Percentiles rank a stretch among this genome's conserved stretches.
Evolutionary conservation across 2,888 invertebrate genomes (phyloP).

Genomic region (Stenoptilia bipunctidactyla): DNA sequence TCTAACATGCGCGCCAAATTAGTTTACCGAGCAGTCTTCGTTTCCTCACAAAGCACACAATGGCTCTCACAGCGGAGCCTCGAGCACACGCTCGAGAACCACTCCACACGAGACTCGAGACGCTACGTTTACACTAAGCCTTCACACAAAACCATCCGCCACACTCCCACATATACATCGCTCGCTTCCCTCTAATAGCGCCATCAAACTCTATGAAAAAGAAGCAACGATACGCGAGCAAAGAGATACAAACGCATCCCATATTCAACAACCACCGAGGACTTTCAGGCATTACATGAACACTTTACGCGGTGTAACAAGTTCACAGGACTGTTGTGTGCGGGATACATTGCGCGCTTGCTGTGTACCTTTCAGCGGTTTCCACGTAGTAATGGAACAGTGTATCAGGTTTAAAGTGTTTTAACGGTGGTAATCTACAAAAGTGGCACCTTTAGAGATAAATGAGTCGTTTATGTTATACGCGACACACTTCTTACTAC

Average conservation of each 20-base stretch:
- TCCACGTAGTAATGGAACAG: conserved; percentile 23
- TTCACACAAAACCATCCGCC: background rate
- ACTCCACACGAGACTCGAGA: background rate
- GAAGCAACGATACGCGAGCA: conserved; percentile 16
- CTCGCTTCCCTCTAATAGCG: background rate
- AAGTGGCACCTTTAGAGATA: conserved; percentile 15
- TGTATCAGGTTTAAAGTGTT: conserved; percentile 21
- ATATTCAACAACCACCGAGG: conserved; percentile 12
- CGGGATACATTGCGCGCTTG: conserved; percentile 35
- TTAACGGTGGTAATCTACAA: background rate
- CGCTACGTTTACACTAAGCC: background rate
- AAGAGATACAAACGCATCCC: conserved; percentile 16
- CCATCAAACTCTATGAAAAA: conserved; percentile 1
- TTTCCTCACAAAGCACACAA: background rate
- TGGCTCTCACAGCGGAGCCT: background rate
- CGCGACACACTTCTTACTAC: conserved; percentile 3
- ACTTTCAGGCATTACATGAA: conserved; percentile 23
- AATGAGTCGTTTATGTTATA: conserved; percentile 24
- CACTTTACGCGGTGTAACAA: conserved; percentile 10
- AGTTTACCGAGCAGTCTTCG: background rate
- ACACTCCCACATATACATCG: background rate
- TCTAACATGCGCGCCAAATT: background rate
- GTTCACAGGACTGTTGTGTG: conserved; percentile 31
- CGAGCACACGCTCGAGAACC: background rate
- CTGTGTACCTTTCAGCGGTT: conserved; percentile 21